A percentile compares a stretch with the other conserved stretches of the same genome.
Evolutionary conservation across 2,797 vertebrate genomes (phyloP).

Genomic region (Gorsachius magnificus): DNA sequence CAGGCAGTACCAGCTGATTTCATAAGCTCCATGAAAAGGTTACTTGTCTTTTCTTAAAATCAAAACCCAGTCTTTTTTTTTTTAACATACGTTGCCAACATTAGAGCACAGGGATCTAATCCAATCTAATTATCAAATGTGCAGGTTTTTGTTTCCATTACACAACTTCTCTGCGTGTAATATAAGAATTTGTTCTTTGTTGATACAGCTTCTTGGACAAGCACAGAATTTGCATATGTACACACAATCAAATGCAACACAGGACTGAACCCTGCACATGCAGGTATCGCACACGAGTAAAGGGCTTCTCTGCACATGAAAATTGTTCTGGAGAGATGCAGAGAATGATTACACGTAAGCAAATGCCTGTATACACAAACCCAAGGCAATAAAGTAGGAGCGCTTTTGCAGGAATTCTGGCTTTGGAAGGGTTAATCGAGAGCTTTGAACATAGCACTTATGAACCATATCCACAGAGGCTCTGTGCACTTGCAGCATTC

Average conservation of each 20-base stretch:
- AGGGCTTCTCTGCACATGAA: not conserved
- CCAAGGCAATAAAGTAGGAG: not conserved
- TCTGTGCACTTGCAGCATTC: not conserved
- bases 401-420: not conserved
- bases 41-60: not conserved
- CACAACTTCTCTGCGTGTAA: not conserved
- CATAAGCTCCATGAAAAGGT: not conserved
- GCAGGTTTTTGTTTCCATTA: not conserved
- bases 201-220: not conserved
- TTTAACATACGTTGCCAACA: not conserved
- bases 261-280: not conserved
- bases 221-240: not conserved
- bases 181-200: not conserved
- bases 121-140: not conserved
- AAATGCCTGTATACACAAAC: not conserved
- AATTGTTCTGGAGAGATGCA: not conserved
- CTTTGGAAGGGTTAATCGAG: constrained; percentile 17
- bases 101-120: not conserved
- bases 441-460: not conserved
- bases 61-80: not conserved
- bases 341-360: not conserved
- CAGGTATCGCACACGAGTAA: fast-evolving
- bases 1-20: not conserved
- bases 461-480: not conserved
- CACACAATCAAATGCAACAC: not conserved